Evolutionary conservation across 2,797 vertebrate species (phyloP).

Genomic region (Cephalopachus bancanus): DNA sequence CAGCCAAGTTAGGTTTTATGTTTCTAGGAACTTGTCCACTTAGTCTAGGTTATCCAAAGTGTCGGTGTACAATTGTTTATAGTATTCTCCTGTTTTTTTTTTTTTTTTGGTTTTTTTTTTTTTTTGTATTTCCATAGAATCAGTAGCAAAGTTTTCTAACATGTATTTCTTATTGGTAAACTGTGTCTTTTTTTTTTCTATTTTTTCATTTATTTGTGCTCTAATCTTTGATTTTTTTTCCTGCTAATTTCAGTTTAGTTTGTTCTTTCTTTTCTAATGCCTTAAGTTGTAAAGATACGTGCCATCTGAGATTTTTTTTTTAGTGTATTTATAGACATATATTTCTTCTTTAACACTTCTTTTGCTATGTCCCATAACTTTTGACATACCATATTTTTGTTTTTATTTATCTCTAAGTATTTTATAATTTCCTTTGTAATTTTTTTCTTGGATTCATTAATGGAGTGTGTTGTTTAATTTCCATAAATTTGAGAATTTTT

Average conservation of each 20-base stretch:
- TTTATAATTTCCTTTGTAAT: not conserved
- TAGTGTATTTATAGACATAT: not conserved
- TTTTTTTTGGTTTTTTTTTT: no score
- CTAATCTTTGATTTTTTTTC: not conserved
- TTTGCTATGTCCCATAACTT: not conserved
- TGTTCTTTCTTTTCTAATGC: not conserved
- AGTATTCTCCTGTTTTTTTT: no score
- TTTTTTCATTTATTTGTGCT: not conserved
- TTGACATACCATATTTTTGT: not conserved
- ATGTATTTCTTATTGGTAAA: not conserved
- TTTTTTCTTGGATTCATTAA: not conserved
- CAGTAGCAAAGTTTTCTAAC: not conserved
- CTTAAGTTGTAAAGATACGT: not conserved
- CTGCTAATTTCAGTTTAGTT: not conserved
- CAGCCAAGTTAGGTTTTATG: not conserved
- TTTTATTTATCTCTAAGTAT: not conserved
- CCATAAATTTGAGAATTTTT: not conserved
- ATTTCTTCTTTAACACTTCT: not conserved
- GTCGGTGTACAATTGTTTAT: not conserved
- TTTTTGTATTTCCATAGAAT: not conserved
- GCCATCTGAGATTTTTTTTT: not conserved
- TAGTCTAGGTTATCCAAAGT: not conserved
- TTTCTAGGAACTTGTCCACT: not conserved
- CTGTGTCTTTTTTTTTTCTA: not conserved
- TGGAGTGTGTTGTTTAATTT: not conserved